A percentile compares a stretch with the other conserved stretches of the same genome.
phyloP scores from a whole-genome alignment of 2,797 vertebrate species.

The Simalia tracyae region DNA sequence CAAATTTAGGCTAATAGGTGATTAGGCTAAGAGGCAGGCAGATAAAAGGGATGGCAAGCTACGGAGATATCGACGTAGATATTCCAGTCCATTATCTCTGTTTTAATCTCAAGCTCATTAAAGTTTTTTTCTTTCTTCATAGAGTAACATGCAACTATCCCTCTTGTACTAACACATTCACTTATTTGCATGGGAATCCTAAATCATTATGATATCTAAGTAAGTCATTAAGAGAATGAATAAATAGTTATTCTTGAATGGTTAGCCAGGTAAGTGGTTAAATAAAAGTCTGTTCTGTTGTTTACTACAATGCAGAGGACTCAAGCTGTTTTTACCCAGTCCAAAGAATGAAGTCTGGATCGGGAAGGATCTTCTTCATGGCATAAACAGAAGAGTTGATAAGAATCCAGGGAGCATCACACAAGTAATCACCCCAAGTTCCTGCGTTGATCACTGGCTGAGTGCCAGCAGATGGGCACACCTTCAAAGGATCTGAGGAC shows the following conservation, averaged over 20 bases:
- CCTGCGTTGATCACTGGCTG: constrained; percentile 76
- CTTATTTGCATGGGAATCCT: neutral
- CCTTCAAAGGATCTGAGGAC: constrained; percentile 62
- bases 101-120: neutral
- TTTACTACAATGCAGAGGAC: neutral
- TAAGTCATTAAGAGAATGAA: neutral
- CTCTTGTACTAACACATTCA: neutral
- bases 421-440: constrained; percentile 84
- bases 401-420: constrained; percentile 87
- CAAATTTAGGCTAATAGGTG: neutral
- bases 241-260: neutral
- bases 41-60: neutral
- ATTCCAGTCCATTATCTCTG: neutral
- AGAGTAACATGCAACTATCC: neutral
- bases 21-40: neutral
- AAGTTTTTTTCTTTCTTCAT: neutral
- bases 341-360: constrained; percentile 93
- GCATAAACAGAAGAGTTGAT: constrained; percentile 82
- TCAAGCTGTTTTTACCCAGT: constrained; percentile 80
- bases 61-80: neutral
- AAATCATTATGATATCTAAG: neutral
- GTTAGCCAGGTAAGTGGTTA: neutral
- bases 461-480: constrained; percentile 83
- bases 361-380: constrained; percentile 80
- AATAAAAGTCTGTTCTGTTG: neutral